A percentile compares a stretch with the other conserved stretches of the same genome.
Conservation (phyloP, 2,113 vertebrate genomes). For the Rhegmatorhina hoffmannsi region DNA sequence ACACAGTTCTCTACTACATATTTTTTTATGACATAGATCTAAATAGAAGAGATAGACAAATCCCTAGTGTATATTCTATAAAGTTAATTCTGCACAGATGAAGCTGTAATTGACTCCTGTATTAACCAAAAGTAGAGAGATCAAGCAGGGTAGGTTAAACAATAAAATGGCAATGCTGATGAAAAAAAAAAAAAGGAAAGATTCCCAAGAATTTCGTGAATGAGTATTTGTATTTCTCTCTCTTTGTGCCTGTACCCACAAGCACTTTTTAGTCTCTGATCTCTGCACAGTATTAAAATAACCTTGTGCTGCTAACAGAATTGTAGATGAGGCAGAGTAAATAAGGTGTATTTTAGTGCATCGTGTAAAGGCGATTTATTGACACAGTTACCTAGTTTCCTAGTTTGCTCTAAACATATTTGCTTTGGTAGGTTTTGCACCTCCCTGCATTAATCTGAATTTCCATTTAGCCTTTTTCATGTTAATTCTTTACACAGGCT, state of each 20-base stretch:
- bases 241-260: neutral
- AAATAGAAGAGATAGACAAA: slow-evolving; percentile 74
- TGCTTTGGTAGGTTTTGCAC: neutral
- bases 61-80: slow-evolving; percentile 73
- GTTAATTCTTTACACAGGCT: neutral
- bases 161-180: slow-evolving; percentile 66
- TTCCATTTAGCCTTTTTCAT: neutral
- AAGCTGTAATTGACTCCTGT: slow-evolving; percentile 77
- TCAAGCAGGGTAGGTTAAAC: slow-evolving; percentile 66
- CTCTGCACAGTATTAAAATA: slow-evolving; percentile 27
- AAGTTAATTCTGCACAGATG: slow-evolving; percentile 82
- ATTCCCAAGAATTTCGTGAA: slow-evolving; percentile 23
- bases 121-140: slow-evolving; percentile 75
- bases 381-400: neutral
- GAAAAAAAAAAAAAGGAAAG: slow-evolving; percentile 21
- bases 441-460: neutral
- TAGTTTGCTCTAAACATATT: neutral
- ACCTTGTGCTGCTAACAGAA: slow-evolving; percentile 12
- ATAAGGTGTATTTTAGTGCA: neutral
- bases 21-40: slow-evolving; percentile 74
- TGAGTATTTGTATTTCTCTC: slow-evolving; percentile 32
- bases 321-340: neutral
- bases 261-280: neutral
- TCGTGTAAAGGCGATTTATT: neutral
- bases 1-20: slow-evolving; percentile 45